Evolutionary conservation across 1,140 invertebrate genomes (phyloP), one percentile per base, ranked within the genome.

Genomic region (Drosophila bocqueti): DNA sequence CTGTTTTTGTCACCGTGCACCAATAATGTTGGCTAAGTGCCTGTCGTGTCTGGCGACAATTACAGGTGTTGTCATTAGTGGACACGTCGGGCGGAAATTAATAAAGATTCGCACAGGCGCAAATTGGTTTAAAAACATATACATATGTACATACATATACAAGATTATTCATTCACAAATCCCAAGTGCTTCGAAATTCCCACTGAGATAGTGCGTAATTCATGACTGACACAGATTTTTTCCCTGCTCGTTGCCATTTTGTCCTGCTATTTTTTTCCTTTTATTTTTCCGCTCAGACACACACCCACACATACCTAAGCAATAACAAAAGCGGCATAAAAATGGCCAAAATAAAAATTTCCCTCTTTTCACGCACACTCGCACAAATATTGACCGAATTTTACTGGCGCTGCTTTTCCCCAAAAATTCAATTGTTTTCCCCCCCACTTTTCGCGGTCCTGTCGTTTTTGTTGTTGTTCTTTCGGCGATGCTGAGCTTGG

Each of bases 351-450:
- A 52, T 36, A 52, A 45, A 60, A 73, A 74, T 73, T 74, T 74
- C 68, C 71, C 71, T 52, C 38, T 40, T 67, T 60, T 43, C 34
- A 64, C 36, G 52, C 36, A 57, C 54, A 63, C 40, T 66, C 40
- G 55, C 43, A 65, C 52, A 90, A 90, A 81, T 89, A 90, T 89
- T 89, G 85, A 89, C 85, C 85, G 85, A 90, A 89, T 90, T 89
- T 90, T 62, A 68, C 55, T 73, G 31, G 63, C 79, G 54, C 57
- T 63, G 71, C 36, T 55, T 60, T 62, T 55, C 9, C 43, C 15
- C 15, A 21, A 21, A 55, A 54, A 55, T 55, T 40, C 54, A 57
- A 57, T 57, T 57, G 58, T 60, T 60, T 58, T 55, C 8, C 47
- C 36, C 36, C 3, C 36, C 45, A 13, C 5, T 13, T 13, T 46